Conservation (phyloP, 2,113 vertebrate genomes). For the Pluvianellus socialis region DNA sequence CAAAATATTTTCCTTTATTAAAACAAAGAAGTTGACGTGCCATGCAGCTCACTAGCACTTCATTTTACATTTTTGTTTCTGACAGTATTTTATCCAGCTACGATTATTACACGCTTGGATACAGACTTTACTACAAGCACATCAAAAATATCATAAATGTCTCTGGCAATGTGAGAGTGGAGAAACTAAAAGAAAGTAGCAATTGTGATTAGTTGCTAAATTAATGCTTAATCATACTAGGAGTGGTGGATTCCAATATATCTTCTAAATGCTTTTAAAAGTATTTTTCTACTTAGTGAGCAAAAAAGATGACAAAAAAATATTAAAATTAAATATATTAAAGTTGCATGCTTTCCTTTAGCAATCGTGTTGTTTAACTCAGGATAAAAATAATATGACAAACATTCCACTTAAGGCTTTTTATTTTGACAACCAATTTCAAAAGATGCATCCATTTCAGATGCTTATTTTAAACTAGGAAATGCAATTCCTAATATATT, state of each 20-base stretch:
- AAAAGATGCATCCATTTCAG: slow-evolving; percentile 82
- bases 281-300: slow-evolving; percentile 32
- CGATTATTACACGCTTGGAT: slow-evolving; percentile 9
- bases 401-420: slow-evolving; percentile 77
- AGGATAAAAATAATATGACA: slow-evolving; percentile 78
- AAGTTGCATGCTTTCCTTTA: slow-evolving; percentile 48
- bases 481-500: slow-evolving; percentile 85
- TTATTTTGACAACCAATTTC: slow-evolving; percentile 84
- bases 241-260: too few species aligned
- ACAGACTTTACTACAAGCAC: neutral
- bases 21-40: slow-evolving; percentile 30
- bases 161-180: neutral
- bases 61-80: slow-evolving; percentile 18
- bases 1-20: slow-evolving; percentile 55
- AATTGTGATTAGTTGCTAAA: slow-evolving; percentile 61
- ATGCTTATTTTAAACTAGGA: slow-evolving; percentile 81
- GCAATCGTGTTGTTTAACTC: slow-evolving; percentile 65
- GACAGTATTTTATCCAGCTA: slow-evolving; percentile 28
- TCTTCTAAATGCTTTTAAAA: slow-evolving; percentile 51
- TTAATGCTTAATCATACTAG: slow-evolving; percentile 60
- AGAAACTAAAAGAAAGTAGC: slow-evolving; percentile 46
- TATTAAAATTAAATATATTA: slow-evolving; percentile 71
- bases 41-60: neutral
- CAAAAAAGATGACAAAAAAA: slow-evolving; percentile 62
- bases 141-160: neutral